phyloP scores from a whole-genome alignment of 1,140 invertebrate species.

The Wasmannia auropunctata region DNA sequence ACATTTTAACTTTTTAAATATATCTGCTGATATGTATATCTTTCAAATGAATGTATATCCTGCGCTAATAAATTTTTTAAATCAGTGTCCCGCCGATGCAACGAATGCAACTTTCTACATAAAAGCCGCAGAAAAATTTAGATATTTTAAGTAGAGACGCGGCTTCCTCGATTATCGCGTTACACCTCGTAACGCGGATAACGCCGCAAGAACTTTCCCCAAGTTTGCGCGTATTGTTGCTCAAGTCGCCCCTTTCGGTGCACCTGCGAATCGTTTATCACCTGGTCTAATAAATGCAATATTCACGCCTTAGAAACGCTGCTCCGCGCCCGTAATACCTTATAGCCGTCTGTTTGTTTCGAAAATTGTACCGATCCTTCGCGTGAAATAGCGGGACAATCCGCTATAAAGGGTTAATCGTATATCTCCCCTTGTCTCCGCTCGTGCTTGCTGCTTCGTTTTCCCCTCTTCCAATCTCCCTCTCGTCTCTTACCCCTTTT shows the following conservation, averaged over 20 bases:
- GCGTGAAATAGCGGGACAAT: conserved; percentile 22
- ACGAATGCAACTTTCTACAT: neutral
- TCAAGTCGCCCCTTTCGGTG: conserved; percentile 19
- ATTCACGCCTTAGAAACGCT: conserved; percentile 37
- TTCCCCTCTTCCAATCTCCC: neutral
- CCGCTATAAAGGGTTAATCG: conserved; percentile 43
- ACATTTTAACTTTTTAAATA: neutral
- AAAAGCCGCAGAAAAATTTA: neutral
- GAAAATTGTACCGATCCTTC: conserved; percentile 37
- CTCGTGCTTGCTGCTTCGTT: neutral
- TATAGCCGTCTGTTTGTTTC: conserved; percentile 36
- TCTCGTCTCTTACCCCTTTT: neutral
- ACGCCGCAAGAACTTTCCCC: conserved; percentile 24
- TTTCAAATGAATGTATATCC: too few species aligned
- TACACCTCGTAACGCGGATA: conserved; percentile 1
- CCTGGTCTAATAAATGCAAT: conserved; percentile 55
- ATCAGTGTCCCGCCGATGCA: neutral
- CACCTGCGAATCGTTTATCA: conserved; percentile 54
- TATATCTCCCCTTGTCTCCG: conserved; percentile 1
- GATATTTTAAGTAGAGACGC: conserved; percentile 15
- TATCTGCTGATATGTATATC: neutral
- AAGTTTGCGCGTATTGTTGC: conserved; percentile 43
- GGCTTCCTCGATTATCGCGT: neutral
- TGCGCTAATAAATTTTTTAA: neutral
- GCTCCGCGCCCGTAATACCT: conserved; percentile 23